These are phyloP conservation scores for Peromyscus polionotus DNA, from an alignment of 2,113 vertebrate species.

Conservation along the genomic window DNA sequence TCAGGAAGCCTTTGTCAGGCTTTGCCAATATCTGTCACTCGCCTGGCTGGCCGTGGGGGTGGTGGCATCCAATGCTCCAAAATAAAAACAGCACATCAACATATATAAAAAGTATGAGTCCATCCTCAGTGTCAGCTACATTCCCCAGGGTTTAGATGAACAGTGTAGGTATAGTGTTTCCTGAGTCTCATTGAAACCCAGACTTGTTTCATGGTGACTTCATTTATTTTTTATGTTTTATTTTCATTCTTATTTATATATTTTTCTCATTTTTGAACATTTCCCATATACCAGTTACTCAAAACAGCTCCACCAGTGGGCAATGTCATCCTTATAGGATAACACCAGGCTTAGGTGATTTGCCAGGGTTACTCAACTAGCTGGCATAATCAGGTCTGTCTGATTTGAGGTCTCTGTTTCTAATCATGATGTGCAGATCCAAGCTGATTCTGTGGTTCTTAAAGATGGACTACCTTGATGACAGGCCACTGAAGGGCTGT, in stretches of 20 bases:
- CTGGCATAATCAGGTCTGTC: background rate
- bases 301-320: background rate
- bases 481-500: background rate
- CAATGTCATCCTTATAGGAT: background rate
- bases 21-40: background rate
- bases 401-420: background rate
- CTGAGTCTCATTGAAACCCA: slow-evolving; percentile 20
- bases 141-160: slow-evolving; percentile 15
- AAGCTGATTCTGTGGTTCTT: background rate
- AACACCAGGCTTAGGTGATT: background rate
- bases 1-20: background rate
- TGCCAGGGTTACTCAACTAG: background rate
- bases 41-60: background rate
- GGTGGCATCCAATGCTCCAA: background rate
- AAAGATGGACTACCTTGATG: background rate
- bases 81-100: slow-evolving; percentile 54
- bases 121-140: background rate
- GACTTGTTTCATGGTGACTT: slow-evolving; percentile 11
- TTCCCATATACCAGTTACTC: background rate
- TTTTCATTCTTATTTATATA: background rate
- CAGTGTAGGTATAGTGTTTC: slow-evolving; percentile 6
- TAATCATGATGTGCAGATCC: background rate
- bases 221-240: background rate
- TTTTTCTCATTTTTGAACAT: slow-evolving; percentile 31
- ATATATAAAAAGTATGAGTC: background rate